These are phyloP conservation scores for Amorpha juglandis DNA, from an alignment of 2,888 invertebrate genomes.

Conservation along the genomic window DNA sequence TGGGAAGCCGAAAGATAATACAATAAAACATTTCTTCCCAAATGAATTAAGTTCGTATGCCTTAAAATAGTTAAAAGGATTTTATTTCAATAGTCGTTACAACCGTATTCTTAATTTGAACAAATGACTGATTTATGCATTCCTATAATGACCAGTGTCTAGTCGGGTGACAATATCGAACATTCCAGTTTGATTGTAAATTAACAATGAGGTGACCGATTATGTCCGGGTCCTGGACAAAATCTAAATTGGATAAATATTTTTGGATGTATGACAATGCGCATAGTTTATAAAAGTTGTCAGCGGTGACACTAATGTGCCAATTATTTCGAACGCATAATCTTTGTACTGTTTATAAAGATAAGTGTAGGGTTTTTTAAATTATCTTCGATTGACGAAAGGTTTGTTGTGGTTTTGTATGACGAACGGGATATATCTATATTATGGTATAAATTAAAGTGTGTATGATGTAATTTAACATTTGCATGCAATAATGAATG, in stretches of 20 bases:
- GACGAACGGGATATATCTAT: not conserved
- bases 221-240: not conserved
- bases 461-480: constrained; percentile 13
- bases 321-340: constrained; percentile 26
- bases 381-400: not conserved
- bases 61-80: not conserved
- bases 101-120: not conserved
- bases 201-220: not conserved
- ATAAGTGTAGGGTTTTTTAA: constrained; percentile 11
- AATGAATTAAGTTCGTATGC: not conserved
- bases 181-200: constrained; percentile 4
- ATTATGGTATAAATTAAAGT: constrained; percentile 22
- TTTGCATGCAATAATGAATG: not conserved
- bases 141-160: not conserved
- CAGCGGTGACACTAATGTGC: constrained; percentile 24
- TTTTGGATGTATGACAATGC: constrained; percentile 1
- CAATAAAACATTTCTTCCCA: not conserved
- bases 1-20: not conserved
- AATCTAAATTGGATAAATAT: constrained; percentile 1
- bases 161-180: not conserved
- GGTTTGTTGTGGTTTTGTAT: not conserved
- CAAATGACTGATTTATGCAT: not conserved
- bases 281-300: constrained; percentile 3
- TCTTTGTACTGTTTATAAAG: constrained; percentile 14
- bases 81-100: too few relatives aligned